Evolutionary conservation across 2,888 invertebrate genomes (phyloP).

Genomic region (Caenorhabditis panamensis): DNA sequence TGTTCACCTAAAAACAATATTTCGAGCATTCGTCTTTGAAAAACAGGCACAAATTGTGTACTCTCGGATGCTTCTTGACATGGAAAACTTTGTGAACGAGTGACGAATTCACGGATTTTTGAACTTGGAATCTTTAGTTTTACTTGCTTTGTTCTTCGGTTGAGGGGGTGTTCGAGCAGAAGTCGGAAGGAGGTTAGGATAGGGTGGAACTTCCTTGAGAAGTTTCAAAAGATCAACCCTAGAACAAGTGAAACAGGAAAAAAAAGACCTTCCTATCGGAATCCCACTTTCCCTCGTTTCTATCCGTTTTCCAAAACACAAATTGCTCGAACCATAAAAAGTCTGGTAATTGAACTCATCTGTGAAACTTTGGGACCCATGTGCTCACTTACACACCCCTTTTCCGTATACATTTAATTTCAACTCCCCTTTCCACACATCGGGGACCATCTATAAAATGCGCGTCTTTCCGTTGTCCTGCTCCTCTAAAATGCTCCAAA

Average conservation of each 20-base stretch:
- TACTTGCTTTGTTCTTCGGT: background rate
- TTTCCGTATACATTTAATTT: slow-evolving; percentile 1
- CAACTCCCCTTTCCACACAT: background rate
- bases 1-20: slow-evolving; percentile 1
- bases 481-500: background rate
- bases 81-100: background rate
- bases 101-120: background rate
- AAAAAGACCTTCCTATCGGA: background rate
- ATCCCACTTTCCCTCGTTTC: background rate
- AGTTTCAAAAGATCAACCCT: too few species aligned
- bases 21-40: background rate
- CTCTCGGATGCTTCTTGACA: background rate
- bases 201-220: too few species aligned
- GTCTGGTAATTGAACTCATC: slow-evolving; percentile 5
- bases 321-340: background rate
- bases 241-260: too few species aligned
- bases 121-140: background rate
- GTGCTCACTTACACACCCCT: background rate
- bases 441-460: background rate
- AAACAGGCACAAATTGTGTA: too few species aligned
- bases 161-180: too few species aligned
- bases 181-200: too few species aligned
- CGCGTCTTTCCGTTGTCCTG: background rate
- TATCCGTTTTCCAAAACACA: too few species aligned
- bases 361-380: slow-evolving; percentile 14